phyloP scores from a whole-genome alignment of 2,888 invertebrate genomes.

The Polydrusus pterygomalis region DNA sequence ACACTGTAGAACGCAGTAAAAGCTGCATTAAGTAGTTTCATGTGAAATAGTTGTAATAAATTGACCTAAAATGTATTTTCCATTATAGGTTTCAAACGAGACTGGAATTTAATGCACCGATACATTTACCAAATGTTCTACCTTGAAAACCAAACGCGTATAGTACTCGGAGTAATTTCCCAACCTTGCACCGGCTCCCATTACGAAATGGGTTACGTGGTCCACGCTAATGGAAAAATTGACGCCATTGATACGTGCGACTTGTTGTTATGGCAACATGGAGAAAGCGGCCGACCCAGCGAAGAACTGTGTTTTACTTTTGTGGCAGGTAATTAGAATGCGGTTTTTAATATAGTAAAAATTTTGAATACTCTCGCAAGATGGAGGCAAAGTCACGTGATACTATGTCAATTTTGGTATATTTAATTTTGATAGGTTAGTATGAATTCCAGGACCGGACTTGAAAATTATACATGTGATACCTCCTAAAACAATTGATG shows the following conservation, averaged over 20 bases:
- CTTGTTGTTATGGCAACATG: slow-evolving; percentile 77
- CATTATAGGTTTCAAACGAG: slow-evolving; percentile 78
- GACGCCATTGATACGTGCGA: slow-evolving; percentile 78
- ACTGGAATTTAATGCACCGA: slow-evolving; percentile 84
- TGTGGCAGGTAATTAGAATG: slow-evolving; percentile 73
- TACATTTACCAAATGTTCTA: slow-evolving; percentile 87
- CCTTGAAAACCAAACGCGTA: slow-evolving; percentile 80
- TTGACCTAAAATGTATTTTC: neutral
- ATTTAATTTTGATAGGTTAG: too few species aligned
- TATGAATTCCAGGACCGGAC: too few species aligned
- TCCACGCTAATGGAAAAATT: slow-evolving; percentile 71
- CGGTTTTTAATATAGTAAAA: too few species aligned
- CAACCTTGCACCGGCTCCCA: slow-evolving; percentile 82
- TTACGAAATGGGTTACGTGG: slow-evolving; percentile 80
- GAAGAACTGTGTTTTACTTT: slow-evolving; percentile 80
- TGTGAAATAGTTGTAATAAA: too few species aligned
- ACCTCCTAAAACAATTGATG: too few species aligned
- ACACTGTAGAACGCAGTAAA: too few species aligned
- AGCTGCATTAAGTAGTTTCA: too few species aligned
- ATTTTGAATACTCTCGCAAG: too few species aligned
- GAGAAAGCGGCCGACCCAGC: slow-evolving; percentile 77
- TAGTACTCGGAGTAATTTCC: slow-evolving; percentile 84
- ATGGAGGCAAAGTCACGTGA: too few species aligned
- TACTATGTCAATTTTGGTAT: too few species aligned
- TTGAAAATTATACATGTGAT: too few species aligned